Evolutionary conservation across 1,140 invertebrate genomes (phyloP).

Genomic region (Calliphora vicina): DNA sequence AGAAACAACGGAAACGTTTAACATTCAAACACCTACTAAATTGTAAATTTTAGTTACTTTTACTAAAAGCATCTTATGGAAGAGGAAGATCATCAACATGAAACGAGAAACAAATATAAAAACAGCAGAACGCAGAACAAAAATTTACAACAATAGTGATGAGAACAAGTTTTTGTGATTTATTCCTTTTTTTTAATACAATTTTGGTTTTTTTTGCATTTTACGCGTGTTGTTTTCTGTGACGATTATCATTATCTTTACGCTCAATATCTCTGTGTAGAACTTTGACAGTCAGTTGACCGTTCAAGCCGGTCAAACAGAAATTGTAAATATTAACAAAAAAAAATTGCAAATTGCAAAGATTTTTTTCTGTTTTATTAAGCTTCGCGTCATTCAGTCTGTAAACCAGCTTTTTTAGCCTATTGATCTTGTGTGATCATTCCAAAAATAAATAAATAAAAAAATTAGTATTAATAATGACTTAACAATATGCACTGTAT

Average conservation of each 20-base stretch:
- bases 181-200: not conserved
- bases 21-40: conserved; percentile 9
- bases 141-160: not conserved
- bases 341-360: not conserved
- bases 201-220: too few relatives aligned
- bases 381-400: not conserved
- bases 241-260: not conserved
- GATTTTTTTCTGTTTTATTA: not conserved
- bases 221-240: not conserved
- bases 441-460: not conserved
- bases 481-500: not conserved
- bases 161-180: not conserved
- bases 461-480: not conserved
- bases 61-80: not conserved
- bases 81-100: not conserved
- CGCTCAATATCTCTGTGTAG: not conserved
- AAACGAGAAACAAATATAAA: not conserved
- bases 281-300: not conserved
- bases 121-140: not conserved
- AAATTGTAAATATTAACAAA: not conserved
- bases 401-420: not conserved
- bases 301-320: not conserved
- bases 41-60: not conserved
- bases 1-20: conserved; percentile 16
- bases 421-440: not conserved